Evolutionary conservation across 2,113 vertebrate genomes (phyloP).

Genomic region (Gyps fulvus): DNA sequence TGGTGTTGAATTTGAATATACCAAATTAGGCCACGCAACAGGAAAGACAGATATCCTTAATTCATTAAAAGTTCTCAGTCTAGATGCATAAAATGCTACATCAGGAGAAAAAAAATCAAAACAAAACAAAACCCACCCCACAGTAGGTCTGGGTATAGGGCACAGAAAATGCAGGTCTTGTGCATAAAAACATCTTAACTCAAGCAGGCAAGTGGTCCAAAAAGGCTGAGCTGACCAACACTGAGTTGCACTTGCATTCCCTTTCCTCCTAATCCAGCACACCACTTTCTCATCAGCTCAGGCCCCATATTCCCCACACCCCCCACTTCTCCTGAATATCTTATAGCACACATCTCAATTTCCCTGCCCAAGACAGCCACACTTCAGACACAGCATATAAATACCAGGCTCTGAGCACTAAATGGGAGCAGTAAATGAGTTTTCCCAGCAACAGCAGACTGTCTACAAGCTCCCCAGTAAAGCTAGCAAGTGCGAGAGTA

Average conservation of each 20-base stretch:
- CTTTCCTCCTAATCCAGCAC: neutral
- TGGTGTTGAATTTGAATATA: neutral
- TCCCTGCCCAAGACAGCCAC: neutral
- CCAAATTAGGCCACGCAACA: neutral
- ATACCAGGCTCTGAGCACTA: neutral
- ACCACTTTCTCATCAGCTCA: neutral
- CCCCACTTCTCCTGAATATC: neutral
- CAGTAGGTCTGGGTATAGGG: neutral
- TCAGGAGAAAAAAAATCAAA: neutral
- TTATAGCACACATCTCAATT: fast-evolving
- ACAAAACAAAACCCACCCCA: neutral
- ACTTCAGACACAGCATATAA: neutral
- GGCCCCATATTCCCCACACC: fast-evolving
- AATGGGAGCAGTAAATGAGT: neutral
- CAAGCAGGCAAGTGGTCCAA: neutral
- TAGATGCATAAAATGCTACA: neutral
- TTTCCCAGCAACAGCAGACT: neutral
- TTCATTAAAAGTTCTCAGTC: neutral
- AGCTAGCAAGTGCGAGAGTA: fast-evolving
- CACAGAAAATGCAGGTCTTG: neutral
- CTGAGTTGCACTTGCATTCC: neutral
- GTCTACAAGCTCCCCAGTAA: neutral
- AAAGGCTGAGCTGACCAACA: neutral
- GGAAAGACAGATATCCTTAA: neutral
- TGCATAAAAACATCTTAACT: neutral